Percentiles rank a stretch among this genome's conserved stretches.
Evolutionary conservation across 1,140 invertebrate genomes (phyloP).

Genomic region (Cotesia vestalis): DNA sequence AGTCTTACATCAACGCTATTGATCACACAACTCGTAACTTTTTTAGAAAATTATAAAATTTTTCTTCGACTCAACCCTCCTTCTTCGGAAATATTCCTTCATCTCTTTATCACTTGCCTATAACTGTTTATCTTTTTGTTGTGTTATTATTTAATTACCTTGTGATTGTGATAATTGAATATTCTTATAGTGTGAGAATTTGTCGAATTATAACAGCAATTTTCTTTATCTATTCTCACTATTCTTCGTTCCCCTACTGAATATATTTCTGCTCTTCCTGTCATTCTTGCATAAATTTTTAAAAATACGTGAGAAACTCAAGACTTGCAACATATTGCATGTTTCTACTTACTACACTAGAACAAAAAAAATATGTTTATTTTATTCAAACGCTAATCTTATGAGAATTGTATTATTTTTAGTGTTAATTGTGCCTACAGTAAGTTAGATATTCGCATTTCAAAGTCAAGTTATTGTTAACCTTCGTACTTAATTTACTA

Average conservation of each 20-base stretch:
- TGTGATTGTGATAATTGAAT: slow-evolving; percentile 1
- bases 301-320: not conserved
- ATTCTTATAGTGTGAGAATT: not conserved
- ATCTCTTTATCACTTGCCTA: not conserved
- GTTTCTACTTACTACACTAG: not conserved
- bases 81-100: no score
- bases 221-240: slow-evolving; percentile 16
- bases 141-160: slow-evolving; percentile 2
- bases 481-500: no score
- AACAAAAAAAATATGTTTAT: not conserved
- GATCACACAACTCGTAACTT: not conserved
- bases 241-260: not conserved
- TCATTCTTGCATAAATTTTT: slow-evolving; percentile 4
- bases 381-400: no score
- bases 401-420: no score
- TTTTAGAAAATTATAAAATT: no score
- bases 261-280: not conserved
- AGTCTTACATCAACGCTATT: not conserved
- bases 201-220: not conserved
- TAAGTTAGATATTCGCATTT: no score
- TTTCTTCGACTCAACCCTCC: no score
- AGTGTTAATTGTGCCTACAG: no score
- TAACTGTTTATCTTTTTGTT: not conserved
- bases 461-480: no score
- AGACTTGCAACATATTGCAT: not conserved